A percentile compares a stretch with the other conserved stretches of the same genome.
Conservation (phyloP, 2,888 invertebrate genomes). For the Cremastobaeus sp. region DNA sequence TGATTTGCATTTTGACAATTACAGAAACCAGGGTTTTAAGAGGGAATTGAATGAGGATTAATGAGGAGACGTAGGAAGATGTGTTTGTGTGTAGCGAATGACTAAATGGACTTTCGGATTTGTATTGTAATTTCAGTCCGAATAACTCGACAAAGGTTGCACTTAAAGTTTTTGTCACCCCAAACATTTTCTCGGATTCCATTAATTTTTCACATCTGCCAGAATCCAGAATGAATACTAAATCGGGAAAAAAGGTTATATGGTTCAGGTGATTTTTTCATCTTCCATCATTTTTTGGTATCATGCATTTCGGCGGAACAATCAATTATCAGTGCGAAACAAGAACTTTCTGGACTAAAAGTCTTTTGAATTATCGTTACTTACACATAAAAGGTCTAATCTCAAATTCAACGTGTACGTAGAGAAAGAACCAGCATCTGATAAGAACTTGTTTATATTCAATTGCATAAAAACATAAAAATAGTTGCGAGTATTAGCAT, state of each 20-base stretch:
- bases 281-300: no score
- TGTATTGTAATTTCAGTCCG: neutral
- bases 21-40: slow-evolving; percentile 34
- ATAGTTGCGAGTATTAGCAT: slow-evolving; percentile 40
- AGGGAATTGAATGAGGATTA: slow-evolving; percentile 39
- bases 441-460: slow-evolving; percentile 55
- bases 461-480: slow-evolving; percentile 45
- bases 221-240: no score
- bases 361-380: no score
- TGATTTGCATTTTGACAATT: slow-evolving; percentile 58
- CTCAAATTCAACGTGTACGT: slow-evolving; percentile 7
- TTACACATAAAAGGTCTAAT: no score
- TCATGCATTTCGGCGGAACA: no score
- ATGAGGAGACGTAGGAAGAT: slow-evolving; percentile 24
- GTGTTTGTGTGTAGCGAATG: neutral
- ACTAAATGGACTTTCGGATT: neutral
- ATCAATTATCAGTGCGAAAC: no score
- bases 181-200: no score
- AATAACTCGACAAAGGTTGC: neutral
- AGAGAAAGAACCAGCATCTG: slow-evolving; percentile 37
- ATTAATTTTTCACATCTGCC: no score
- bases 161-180: no score
- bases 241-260: no score
- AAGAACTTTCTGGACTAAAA: no score
- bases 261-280: no score